Conservation (phyloP, 1,140 invertebrate species). For the Lordiphosa collinella region DNA sequence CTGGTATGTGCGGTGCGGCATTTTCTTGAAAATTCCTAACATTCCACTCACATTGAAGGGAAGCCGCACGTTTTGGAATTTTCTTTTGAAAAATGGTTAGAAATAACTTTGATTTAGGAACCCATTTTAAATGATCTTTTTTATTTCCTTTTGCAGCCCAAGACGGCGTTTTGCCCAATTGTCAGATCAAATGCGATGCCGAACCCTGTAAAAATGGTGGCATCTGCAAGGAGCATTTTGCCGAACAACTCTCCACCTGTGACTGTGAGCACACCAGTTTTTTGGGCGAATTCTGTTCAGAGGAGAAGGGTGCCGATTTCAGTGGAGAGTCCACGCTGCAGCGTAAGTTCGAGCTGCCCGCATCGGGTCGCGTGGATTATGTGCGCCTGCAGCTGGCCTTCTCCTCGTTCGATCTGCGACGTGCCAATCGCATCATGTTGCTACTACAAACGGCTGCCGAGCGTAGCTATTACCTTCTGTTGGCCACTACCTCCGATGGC, state of each 20-base stretch:
- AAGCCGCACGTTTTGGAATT: neutral
- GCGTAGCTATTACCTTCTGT: slow-evolving; percentile 89
- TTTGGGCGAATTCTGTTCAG: slow-evolving; percentile 87
- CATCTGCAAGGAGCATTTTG: slow-evolving; percentile 93
- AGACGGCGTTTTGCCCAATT: slow-evolving; percentile 87
- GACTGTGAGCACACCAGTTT: slow-evolving; percentile 94
- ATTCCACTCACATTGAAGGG: no score
- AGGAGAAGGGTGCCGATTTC: slow-evolving; percentile 93
- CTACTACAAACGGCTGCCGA: slow-evolving; percentile 90
- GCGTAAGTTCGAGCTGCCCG: slow-evolving; percentile 85
- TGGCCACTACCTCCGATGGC: slow-evolving; percentile 89
- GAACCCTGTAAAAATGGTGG: slow-evolving; percentile 93
- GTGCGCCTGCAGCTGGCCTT: slow-evolving; percentile 90
- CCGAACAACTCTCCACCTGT: slow-evolving; percentile 90
- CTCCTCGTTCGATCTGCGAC: slow-evolving; percentile 87
- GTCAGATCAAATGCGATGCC: slow-evolving; percentile 93
- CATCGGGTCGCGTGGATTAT: slow-evolving; percentile 83
- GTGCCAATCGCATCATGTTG: slow-evolving; percentile 87
- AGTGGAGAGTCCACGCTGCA: slow-evolving; percentile 90
- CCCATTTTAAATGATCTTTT: no score
- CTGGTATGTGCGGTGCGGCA: no score
- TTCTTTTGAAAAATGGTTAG: neutral
- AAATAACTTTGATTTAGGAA: no score
- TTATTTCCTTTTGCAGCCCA: slow-evolving; percentile 31
- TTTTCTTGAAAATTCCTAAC: no score